These are phyloP conservation scores for Apaloderma vittatum DNA, from an alignment of 2,113 vertebrate species.

Conservation along the genomic window DNA sequence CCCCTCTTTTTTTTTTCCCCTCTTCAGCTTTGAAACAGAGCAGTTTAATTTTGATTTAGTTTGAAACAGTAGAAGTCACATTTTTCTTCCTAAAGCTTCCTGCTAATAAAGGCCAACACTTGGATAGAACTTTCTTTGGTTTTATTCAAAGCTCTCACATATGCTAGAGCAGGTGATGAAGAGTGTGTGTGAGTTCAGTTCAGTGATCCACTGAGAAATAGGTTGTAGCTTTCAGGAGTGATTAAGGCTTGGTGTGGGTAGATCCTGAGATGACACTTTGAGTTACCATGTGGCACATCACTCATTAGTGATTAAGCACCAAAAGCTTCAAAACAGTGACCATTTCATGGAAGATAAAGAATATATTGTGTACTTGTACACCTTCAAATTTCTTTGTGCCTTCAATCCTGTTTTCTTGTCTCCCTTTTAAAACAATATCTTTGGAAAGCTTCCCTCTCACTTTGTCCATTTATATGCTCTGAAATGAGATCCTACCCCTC, in stretches of 20 bases:
- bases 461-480: slow-evolving; percentile 16
- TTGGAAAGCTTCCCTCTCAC: not conserved
- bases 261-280: slow-evolving; percentile 73
- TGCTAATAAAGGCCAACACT: slow-evolving; percentile 49
- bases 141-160: slow-evolving; percentile 26
- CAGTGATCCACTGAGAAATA: slow-evolving; percentile 52
- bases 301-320: slow-evolving; percentile 79
- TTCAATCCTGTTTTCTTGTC: not conserved
- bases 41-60: slow-evolving; percentile 63
- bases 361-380: slow-evolving; percentile 40
- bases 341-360: slow-evolving; percentile 73
- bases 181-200: slow-evolving; percentile 3
- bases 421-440: not conserved
- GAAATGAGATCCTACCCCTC: slow-evolving; percentile 12
- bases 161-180: slow-evolving; percentile 54
- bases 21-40: not conserved
- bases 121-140: slow-evolving; percentile 10
- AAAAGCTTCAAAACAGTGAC: slow-evolving; percentile 69
- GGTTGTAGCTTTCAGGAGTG: slow-evolving; percentile 32
- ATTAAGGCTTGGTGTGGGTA: slow-evolving; percentile 44
- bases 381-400: slow-evolving; percentile 51
- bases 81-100: slow-evolving; percentile 63
- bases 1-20: not conserved
- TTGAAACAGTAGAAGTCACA: slow-evolving; percentile 1
- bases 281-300: slow-evolving; percentile 82